Percentiles rank a stretch among this genome's conserved stretches.
Conservation (phyloP, 2,888 invertebrate species). For the Globia sparganii region DNA sequence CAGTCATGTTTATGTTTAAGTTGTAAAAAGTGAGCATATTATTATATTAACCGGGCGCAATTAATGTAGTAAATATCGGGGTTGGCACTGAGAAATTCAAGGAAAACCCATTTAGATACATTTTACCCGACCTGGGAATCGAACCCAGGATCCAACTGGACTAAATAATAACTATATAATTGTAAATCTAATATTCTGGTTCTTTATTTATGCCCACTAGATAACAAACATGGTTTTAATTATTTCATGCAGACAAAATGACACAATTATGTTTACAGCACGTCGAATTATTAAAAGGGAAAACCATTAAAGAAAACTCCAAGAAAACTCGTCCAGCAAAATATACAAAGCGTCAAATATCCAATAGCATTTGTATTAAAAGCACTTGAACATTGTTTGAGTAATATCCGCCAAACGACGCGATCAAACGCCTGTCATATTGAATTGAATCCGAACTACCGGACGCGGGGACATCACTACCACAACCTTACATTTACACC, state of each 20-base stretch:
- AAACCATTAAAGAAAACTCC: not conserved
- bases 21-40: too few species aligned
- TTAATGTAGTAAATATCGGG: not conserved
- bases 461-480: constrained; percentile 72
- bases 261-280: not conserved
- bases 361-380: constrained; percentile 64
- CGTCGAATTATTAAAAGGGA: not conserved
- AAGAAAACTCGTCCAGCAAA: not conserved
- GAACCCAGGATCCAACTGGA: not conserved
- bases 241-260: not conserved
- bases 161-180: not conserved
- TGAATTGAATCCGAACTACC: constrained; percentile 82
- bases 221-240: not conserved
- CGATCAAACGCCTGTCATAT: constrained; percentile 85
- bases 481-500: constrained; percentile 56
- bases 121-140: not conserved
- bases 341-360: constrained; percentile 45
- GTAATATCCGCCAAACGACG: constrained; percentile 78
- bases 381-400: constrained; percentile 73
- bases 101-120: not conserved
- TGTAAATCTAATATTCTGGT: not conserved
- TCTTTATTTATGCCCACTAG: not conserved
- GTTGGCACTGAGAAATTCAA: not conserved
- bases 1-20: not conserved
- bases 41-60: not conserved